These are phyloP conservation scores for Sinotaia quadrata DNA, from an alignment of 2,888 invertebrate species.

Conservation along the genomic window DNA sequence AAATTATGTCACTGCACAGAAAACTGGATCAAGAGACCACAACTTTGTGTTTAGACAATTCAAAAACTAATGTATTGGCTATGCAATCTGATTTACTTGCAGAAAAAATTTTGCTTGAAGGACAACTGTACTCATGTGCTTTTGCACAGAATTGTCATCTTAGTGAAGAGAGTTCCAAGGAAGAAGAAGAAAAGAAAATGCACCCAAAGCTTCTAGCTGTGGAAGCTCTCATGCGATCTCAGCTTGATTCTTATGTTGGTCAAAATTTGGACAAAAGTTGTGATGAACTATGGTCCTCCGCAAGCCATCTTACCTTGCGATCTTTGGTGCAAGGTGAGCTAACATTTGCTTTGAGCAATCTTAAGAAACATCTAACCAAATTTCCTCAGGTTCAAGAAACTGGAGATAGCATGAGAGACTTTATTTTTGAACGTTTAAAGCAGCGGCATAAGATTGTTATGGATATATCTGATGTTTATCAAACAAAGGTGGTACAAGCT, in stretches of 20 bases:
- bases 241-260: conserved; percentile 57
- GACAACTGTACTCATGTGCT: conserved; percentile 50
- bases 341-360: conserved; percentile 71
- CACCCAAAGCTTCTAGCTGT: conserved; percentile 55
- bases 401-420: conserved; percentile 30
- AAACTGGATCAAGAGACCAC: conserved; percentile 50
- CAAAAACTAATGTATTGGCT: conserved; percentile 74
- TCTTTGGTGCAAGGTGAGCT: conserved; percentile 65
- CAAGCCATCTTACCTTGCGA: conserved; percentile 55
- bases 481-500: conserved; percentile 39
- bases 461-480: conserved; percentile 50
- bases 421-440: conserved; percentile 51
- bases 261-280: conserved; percentile 49
- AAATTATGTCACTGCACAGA: conserved; percentile 38
- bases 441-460: conserved; percentile 47
- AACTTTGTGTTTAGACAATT: conserved; percentile 49
- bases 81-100: conserved; percentile 84
- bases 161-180: conserved; percentile 41
- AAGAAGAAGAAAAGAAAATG: conserved; percentile 46
- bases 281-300: conserved; percentile 49
- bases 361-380: conserved; percentile 77
- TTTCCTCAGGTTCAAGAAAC: conserved; percentile 8
- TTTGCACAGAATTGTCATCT: conserved; percentile 32
- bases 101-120: conserved; percentile 75
- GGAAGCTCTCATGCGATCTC: conserved; percentile 60